Percentiles rank a stretch among this genome's conserved stretches.
phyloP scores from a whole-genome alignment of 2,113 vertebrate genomes.

The Leptosomus discolor region DNA sequence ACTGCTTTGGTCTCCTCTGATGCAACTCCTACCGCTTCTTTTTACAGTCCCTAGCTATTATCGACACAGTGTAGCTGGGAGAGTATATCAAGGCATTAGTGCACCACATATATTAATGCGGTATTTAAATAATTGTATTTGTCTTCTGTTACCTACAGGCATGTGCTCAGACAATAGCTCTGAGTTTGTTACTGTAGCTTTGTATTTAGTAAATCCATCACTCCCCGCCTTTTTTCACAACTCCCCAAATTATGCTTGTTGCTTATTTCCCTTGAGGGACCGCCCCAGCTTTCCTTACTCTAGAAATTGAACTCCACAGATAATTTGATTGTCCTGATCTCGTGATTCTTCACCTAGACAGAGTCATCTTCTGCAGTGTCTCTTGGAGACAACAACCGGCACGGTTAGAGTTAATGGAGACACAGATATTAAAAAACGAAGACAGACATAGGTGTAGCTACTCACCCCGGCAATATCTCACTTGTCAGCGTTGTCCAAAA shows the following conservation, averaged over 20 bases:
- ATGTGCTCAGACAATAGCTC: neutral
- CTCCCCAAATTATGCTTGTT: neutral
- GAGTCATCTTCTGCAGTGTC: neutral
- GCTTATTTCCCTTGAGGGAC: neutral
- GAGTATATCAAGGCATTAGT: neutral
- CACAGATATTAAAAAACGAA: neutral
- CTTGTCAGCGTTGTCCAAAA: neutral
- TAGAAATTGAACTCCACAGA: neutral
- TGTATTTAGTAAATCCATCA: rapidly evolving
- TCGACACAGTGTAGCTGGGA: neutral
- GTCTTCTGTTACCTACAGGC: neutral
- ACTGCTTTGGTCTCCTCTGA: neutral
- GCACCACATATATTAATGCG: neutral
- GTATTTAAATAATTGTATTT: neutral
- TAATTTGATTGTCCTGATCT: neutral
- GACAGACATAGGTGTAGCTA: neutral
- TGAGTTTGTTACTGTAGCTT: neutral
- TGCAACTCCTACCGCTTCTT: neutral
- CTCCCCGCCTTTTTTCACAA: neutral
- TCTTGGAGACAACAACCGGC: neutral
- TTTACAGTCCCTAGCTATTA: neutral
- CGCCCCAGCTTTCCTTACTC: neutral
- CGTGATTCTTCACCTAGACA: neutral
- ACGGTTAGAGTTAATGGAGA: neutral
- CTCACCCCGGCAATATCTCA: neutral